Conservation (phyloP, 2,113 vertebrate species). For the Grammomys surdaster region DNA sequence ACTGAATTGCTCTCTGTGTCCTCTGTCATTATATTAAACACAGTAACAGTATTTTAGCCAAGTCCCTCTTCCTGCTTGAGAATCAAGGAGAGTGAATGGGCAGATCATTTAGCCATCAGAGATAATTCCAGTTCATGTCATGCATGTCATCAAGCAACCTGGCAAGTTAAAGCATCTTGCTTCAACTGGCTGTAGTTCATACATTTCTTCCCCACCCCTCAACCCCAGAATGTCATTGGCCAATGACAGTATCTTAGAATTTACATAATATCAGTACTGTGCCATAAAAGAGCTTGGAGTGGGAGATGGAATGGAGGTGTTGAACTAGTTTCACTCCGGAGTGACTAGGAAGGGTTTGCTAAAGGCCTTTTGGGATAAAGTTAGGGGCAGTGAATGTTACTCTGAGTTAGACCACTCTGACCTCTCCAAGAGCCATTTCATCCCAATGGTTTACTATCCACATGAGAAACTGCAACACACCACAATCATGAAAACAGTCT, state of each 20-base stretch:
- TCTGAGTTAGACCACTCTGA: not conserved
- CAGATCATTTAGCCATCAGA: not conserved
- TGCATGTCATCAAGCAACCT: not conserved
- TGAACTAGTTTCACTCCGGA: not conserved
- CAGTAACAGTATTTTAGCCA: not conserved
- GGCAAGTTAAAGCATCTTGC: accelerated
- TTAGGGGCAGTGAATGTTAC: not conserved
- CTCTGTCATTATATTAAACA: not conserved
- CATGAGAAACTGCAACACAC: not conserved
- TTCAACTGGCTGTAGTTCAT: not conserved
- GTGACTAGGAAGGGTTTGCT: not conserved
- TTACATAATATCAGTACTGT: not conserved
- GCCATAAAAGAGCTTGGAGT: not conserved
- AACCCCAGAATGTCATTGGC: not conserved
- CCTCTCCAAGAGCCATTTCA: not conserved
- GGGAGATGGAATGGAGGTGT: too few species aligned
- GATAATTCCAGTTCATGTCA: slow-evolving; percentile 13
- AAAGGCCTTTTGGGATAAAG: not conserved
- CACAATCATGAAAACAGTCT: not conserved
- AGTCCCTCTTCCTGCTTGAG: not conserved
- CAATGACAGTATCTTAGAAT: not conserved
- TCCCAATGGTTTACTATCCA: not conserved
- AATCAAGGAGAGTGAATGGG: not conserved
- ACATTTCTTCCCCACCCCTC: not conserved
- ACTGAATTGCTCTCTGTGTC: not conserved